These are phyloP conservation scores for Drosophila nebulosa DNA, from an alignment of 1,140 invertebrate species.

Conservation along the genomic window DNA sequence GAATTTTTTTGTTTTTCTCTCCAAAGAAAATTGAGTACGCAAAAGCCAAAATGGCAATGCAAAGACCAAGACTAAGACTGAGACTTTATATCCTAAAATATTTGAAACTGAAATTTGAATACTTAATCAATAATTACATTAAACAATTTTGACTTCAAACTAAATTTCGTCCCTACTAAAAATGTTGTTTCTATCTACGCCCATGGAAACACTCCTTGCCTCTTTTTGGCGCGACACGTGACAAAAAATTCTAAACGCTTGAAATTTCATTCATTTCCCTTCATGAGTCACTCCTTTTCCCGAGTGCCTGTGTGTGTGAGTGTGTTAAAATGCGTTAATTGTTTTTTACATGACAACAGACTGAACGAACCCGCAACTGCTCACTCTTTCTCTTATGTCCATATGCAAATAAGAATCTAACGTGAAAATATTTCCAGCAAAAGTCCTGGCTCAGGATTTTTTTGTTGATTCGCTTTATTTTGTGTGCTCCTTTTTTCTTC, in stretches of 20 bases:
- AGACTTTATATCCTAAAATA: too few relatives aligned
- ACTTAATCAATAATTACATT: too few relatives aligned
- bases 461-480: not conserved
- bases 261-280: constrained; percentile 34
- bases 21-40: too few relatives aligned
- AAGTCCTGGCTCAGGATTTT: constrained; percentile 5
- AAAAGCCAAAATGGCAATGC: too few relatives aligned
- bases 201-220: constrained; percentile 6
- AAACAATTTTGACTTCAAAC: too few relatives aligned
- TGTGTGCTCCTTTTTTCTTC: not conserved
- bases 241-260: constrained; percentile 47
- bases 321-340: constrained; percentile 57
- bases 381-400: constrained; percentile 17
- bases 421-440: constrained; percentile 66
- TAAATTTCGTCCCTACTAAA: not conserved
- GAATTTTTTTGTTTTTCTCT: too few relatives aligned
- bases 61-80: too few relatives aligned
- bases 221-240: constrained; percentile 37
- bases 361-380: constrained; percentile 4
- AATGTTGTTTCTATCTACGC: not conserved
- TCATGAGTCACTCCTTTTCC: constrained; percentile 61
- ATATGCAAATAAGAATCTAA: constrained; percentile 49
- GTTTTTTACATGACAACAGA: constrained; percentile 51
- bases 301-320: not conserved
- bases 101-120: too few relatives aligned